Conservation (phyloP, 2,113 vertebrate species). For the Corythornis madagascariensis region DNA sequence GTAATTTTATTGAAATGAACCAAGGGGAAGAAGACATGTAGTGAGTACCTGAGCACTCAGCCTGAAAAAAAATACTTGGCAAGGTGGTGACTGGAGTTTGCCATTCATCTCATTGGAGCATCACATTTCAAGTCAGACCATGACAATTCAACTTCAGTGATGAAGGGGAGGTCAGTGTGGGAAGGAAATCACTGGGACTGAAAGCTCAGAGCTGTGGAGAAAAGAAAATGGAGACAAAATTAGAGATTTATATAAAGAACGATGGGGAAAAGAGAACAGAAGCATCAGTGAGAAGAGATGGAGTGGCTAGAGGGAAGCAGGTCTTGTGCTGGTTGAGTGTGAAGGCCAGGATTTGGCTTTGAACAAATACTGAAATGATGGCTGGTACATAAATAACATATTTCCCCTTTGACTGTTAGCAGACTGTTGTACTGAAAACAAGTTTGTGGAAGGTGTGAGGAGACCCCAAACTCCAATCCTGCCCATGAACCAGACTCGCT, state of each 20-base stretch:
- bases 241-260: not conserved
- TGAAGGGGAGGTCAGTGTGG: not conserved
- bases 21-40: not conserved
- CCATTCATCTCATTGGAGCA: not conserved
- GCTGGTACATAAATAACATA: not conserved
- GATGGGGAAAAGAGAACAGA: not conserved
- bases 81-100: not conserved
- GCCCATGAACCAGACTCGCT: rapidly evolving
- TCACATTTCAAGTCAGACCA: not conserved
- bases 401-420: not conserved
- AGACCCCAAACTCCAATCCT: not conserved
- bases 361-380: not conserved
- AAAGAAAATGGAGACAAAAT: not conserved
- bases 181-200: not conserved
- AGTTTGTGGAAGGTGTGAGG: not conserved
- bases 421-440: not conserved
- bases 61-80: not conserved
- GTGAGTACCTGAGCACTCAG: not conserved
- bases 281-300: rapidly evolving
- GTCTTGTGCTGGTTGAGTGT: not conserved
- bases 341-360: not conserved
- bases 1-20: not conserved
- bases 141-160: not conserved
- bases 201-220: not conserved
- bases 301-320: not conserved